Percentiles rank a stretch among this genome's conserved stretches.
phyloP scores from a whole-genome alignment of 2,113 vertebrate species.

The Mobula hypostoma region DNA sequence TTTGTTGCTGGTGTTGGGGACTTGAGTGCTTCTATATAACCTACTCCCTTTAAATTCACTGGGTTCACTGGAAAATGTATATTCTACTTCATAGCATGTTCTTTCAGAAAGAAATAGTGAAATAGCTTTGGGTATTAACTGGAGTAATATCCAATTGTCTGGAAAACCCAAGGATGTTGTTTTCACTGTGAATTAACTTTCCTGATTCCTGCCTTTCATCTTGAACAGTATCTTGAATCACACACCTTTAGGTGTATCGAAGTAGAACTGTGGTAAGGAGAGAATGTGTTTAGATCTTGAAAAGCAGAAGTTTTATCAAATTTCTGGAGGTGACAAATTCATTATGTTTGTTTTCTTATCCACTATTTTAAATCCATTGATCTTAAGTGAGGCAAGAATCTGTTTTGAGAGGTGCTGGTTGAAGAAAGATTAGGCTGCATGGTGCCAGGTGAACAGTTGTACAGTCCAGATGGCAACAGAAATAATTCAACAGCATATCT shows the following conservation, averaged over 20 bases:
- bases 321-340: background rate
- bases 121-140: no score
- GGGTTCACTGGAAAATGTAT: no score
- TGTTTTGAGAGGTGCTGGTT: background rate
- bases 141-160: no score
- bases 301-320: background rate
- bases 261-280: background rate
- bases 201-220: background rate
- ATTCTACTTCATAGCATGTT: no score
- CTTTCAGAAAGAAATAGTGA: no score
- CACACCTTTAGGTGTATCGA: background rate
- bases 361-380: background rate
- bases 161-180: background rate
- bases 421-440: background rate
- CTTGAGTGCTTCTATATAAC: no score
- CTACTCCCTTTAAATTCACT: no score
- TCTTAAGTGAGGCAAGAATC: background rate
- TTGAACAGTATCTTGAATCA: background rate
- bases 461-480: conserved; percentile 16
- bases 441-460: conserved; percentile 25
- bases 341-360: background rate
- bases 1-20: no score
- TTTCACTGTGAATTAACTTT: background rate
- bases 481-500: conserved; percentile 24
- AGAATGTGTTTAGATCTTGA: background rate